Conservation (phyloP, 2,113 vertebrate genomes). For the Nycticorax nycticorax region DNA sequence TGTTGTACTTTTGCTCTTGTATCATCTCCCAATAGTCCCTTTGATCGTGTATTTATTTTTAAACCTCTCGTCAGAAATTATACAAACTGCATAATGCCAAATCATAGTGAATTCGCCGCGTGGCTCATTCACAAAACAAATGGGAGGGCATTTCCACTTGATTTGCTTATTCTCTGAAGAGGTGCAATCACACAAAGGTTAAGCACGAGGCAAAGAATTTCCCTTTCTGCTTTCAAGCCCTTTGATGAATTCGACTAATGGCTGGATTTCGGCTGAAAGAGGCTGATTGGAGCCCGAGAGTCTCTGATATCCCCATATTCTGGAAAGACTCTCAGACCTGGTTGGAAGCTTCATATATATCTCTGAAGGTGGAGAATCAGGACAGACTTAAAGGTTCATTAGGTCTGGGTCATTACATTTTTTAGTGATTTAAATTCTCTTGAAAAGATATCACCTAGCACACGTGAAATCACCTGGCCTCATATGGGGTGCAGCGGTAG, state of each 20-base stretch:
- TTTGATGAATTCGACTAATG: conserved; percentile 52
- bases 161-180: conserved; percentile 63
- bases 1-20: background rate
- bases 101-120: background rate
- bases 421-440: background rate
- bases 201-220: conserved; percentile 43
- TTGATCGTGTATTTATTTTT: conserved; percentile 22
- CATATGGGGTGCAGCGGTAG: background rate
- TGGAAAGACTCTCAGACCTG: background rate
- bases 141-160: conserved; percentile 54
- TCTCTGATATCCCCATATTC: background rate
- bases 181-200: conserved; percentile 60
- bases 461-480: background rate
- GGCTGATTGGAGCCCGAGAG: background rate
- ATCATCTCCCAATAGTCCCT: background rate
- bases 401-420: background rate
- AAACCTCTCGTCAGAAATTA: conserved; percentile 20
- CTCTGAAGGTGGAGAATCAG: background rate
- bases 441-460: background rate
- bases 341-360: background rate
- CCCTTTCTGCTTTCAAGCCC: conserved; percentile 44
- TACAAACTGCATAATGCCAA: conserved; percentile 8
- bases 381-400: background rate
- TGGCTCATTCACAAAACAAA: background rate
- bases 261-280: conserved; percentile 42